Conservation (phyloP, 2,888 invertebrate genomes). For the Pomacea canaliculata region DNA sequence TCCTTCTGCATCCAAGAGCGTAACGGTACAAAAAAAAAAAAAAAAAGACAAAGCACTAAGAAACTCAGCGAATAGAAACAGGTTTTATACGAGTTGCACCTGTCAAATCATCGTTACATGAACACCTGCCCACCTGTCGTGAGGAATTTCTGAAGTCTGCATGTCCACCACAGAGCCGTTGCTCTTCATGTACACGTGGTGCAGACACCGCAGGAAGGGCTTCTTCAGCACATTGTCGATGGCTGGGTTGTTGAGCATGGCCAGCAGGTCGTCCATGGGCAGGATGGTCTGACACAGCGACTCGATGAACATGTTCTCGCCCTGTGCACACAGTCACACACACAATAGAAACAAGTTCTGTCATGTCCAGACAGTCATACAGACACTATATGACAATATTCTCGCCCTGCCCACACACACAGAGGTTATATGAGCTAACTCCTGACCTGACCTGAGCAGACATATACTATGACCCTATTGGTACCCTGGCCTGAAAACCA, state of each 20-base stretch:
- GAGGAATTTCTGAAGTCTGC: slow-evolving; percentile 67
- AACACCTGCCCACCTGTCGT: slow-evolving; percentile 58
- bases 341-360: not conserved
- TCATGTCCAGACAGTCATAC: not conserved
- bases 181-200: slow-evolving; percentile 68
- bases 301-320: slow-evolving; percentile 70
- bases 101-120: no score
- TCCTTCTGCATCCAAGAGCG: no score
- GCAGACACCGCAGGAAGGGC: slow-evolving; percentile 67
- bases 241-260: slow-evolving; percentile 63
- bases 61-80: no score
- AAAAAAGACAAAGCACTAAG: no score
- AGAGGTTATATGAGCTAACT: no score
- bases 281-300: slow-evolving; percentile 69
- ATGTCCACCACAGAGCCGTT: slow-evolving; percentile 59
- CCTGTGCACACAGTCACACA: slow-evolving; percentile 43
- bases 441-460: no score
- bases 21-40: no score
- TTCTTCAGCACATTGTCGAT: slow-evolving; percentile 64
- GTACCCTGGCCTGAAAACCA: no score
- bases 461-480: no score
- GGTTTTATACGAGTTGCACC: no score
- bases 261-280: slow-evolving; percentile 66
- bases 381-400: no score
- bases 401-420: no score